Conservation (phyloP, 2,113 vertebrate species). For the Puffinus mauretanicus region DNA sequence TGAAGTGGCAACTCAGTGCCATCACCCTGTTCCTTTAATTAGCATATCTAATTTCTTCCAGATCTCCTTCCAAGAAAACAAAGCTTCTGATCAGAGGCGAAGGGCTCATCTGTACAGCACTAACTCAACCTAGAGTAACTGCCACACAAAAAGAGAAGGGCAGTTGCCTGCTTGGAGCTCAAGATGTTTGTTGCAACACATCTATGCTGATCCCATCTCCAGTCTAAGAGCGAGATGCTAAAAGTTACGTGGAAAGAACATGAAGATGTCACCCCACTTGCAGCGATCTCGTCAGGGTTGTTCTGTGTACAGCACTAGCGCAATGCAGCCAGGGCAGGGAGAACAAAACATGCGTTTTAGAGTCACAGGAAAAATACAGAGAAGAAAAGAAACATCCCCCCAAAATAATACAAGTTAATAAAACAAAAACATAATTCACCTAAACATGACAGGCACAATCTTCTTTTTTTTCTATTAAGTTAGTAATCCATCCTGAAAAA, state of each 20-base stretch:
- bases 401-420: slow-evolving; percentile 63
- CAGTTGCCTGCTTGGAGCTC: not conserved
- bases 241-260: not conserved
- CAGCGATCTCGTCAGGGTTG: not conserved
- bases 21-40: not conserved
- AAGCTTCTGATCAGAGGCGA: not conserved
- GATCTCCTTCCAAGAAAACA: not conserved
- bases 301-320: not conserved
- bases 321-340: not conserved
- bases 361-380: slow-evolving; percentile 30
- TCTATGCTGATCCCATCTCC: not conserved
- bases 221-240: not conserved
- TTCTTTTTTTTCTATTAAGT: slow-evolving; percentile 39
- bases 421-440: slow-evolving; percentile 56
- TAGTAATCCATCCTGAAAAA: slow-evolving; percentile 58
- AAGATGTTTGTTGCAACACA: not conserved
- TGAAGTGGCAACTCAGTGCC: not conserved
- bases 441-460: slow-evolving; percentile 44
- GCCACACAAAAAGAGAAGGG: not conserved
- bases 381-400: slow-evolving; percentile 13
- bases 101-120: not conserved
- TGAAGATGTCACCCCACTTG: not conserved
- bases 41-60: slow-evolving; percentile 14
- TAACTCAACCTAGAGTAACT: not conserved
- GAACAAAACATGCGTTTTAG: not conserved